phyloP scores from a whole-genome alignment of 2,797 vertebrate species.

The Myoxocephalus aenaeus region DNA sequence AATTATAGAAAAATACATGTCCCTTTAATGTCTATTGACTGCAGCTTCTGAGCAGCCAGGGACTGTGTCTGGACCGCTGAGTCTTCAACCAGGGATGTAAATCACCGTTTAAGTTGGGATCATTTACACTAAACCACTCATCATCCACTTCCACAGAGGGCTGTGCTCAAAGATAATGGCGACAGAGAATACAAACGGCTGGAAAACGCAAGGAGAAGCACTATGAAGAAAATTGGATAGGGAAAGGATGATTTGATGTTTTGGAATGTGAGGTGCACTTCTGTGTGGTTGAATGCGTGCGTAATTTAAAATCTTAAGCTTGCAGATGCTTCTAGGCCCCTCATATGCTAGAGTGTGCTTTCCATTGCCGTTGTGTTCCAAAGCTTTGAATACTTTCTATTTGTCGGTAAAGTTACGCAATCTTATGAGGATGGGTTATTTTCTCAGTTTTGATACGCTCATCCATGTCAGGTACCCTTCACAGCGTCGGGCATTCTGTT shows the following conservation, averaged over 20 bases:
- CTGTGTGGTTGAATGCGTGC: not conserved
- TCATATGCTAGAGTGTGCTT: not conserved
- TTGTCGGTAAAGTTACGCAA: not conserved
- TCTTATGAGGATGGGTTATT: not conserved
- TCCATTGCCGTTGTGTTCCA: not conserved
- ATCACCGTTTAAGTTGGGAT: conserved; percentile 61
- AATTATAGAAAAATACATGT: conserved; percentile 53
- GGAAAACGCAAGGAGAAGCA: conserved; percentile 32
- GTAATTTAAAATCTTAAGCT: not conserved
- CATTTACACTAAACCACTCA: conserved; percentile 60
- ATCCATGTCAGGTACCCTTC: not conserved
- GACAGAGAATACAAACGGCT: conserved; percentile 9
- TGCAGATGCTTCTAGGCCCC: not conserved
- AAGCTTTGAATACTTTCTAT: not conserved
- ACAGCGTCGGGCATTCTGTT: not conserved
- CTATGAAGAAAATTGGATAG: conserved; percentile 31
- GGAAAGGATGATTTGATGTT: conserved; percentile 20
- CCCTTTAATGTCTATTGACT: conserved; percentile 49
- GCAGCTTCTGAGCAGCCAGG: conserved; percentile 24
- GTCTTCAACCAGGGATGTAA: conserved; percentile 59
- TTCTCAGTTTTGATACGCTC: not conserved
- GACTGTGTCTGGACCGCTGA: conserved; percentile 55
- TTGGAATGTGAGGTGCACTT: conserved; percentile 6
- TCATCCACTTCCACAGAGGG: conserved; percentile 48
- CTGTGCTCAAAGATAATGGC: conserved; percentile 50